A percentile compares a stretch with the other conserved stretches of the same genome.
Evolutionary conservation across 2,113 vertebrate species (phyloP).

Genomic region (Embiotoca jacksoni): DNA sequence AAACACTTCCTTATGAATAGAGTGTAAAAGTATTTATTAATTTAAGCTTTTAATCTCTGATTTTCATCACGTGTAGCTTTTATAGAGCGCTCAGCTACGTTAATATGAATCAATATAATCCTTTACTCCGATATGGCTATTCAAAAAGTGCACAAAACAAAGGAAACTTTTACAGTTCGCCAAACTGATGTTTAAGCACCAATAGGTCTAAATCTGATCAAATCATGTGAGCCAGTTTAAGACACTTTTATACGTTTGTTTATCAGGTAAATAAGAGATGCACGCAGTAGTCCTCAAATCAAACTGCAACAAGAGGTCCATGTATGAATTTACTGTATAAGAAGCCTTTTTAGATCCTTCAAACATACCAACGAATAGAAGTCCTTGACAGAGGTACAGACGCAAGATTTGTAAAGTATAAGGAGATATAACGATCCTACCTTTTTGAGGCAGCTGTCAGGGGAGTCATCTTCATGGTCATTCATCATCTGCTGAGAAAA

Average conservation of each 20-base stretch:
- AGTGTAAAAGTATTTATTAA: background rate
- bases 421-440: constrained; percentile 79
- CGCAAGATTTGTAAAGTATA: background rate
- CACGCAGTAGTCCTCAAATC: background rate
- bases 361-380: too few relatives aligned
- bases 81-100: too few relatives aligned
- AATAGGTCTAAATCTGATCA: background rate
- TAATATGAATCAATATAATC: too few relatives aligned
- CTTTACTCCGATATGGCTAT: background rate
- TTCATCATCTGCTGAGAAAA: constrained; percentile 89
- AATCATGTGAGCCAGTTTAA: background rate
- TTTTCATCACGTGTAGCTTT: too few relatives aligned
- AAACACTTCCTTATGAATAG: background rate
- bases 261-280: background rate
- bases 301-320: background rate
- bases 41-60: too few relatives aligned
- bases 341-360: too few relatives aligned
- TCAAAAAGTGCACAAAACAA: background rate
- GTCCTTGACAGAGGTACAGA: background rate
- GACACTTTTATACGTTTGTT: background rate
- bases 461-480: constrained; percentile 88
- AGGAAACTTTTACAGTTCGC: background rate
- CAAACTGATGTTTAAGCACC: background rate
- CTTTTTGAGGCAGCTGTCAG: constrained; percentile 93
- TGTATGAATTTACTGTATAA: background rate